Base-by-base conservation (phyloP, 2,113 vertebrate genomes). In the Potamarius usumacintae region DNA sequence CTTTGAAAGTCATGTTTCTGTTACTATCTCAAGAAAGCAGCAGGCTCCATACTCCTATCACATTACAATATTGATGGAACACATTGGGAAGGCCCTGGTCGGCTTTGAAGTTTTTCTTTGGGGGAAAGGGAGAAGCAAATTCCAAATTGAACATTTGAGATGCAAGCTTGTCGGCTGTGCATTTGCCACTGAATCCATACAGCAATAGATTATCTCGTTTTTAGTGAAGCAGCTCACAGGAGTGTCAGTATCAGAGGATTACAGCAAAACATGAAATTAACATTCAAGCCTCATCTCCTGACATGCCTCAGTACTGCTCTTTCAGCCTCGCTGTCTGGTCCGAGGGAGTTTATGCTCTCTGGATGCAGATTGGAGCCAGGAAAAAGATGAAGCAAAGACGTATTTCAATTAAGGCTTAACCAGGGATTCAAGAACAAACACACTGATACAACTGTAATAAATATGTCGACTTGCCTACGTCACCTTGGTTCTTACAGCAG, bases 231-330 rank as follows among this genome's bases (percentile, higher is more conserved):
- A 95, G 95, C 93, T 96, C 95, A 94, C 95, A 95, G 92, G 94
- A 95, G 95, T 94, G 94, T 95, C 94, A 94, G 94, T 95, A 96
- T 96, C 95, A 95, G 94, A 96, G 94, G 94, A 96, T 95, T 95
- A 95, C 93, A 94, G 94, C 92, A 95, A 95, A 96, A 96, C 94
- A 95, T 90, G 90, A 95, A 96, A 95, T 96, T 96, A 95, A 94
- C 94, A 96, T 96, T 94, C 94, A 95, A 93, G 93, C 94, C 93
- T 92, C 93, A 93, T 94, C 94, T 91, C 92, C 94, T 93, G 87
- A 92, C 87, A 88, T 87, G 90, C 83, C 72, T 79, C 88, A 89
- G 89, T 90, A 88, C 88, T 91, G 89, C 92, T 92, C 92, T 92
- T 90, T 92, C 90, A 91, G 85, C 79, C 80, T 63, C 15, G n/a